These are phyloP conservation scores for Cataglyphis albicans DNA, from an alignment of 2,888 invertebrate genomes.

Conservation along the genomic window DNA sequence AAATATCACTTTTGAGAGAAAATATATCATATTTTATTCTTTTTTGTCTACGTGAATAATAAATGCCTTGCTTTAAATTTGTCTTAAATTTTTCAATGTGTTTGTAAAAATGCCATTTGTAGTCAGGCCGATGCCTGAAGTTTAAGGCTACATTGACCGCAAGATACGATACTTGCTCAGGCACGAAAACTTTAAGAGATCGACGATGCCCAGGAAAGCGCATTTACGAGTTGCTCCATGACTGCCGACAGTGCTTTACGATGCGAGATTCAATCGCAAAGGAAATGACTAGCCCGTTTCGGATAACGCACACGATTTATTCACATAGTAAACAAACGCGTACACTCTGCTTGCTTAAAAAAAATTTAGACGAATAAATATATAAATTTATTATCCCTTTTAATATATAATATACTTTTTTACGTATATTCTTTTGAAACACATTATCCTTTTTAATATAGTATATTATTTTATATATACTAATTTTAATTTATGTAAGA, in stretches of 20 bases:
- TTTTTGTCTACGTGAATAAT: background rate
- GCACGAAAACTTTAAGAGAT: conserved; percentile 38
- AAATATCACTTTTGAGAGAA: background rate
- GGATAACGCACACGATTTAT: conserved; percentile 24
- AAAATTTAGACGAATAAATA: background rate
- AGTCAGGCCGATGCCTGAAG: background rate
- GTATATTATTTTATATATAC: too few species aligned
- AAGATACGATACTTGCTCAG: conserved; percentile 16
- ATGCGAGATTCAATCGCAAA: conserved; percentile 46
- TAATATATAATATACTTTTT: background rate
- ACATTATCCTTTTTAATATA: too few species aligned
- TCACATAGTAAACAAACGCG: background rate
- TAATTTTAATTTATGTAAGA: too few species aligned
- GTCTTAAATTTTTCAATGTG: background rate
- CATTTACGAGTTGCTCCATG: conserved; percentile 44
- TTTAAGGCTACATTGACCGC: conserved; percentile 17
- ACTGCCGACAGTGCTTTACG: conserved; percentile 34
- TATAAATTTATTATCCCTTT: background rate
- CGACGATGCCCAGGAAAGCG: conserved; percentile 30
- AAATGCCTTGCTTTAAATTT: background rate
- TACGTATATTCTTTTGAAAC: too few species aligned
- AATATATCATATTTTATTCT: background rate
- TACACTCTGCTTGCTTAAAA: background rate
- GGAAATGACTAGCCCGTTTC: conserved; percentile 43
- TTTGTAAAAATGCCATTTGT: conserved; percentile 4